Base-by-base conservation (phyloP, 2,113 vertebrate species). In the Paramormyrops kingsleyae region DNA sequence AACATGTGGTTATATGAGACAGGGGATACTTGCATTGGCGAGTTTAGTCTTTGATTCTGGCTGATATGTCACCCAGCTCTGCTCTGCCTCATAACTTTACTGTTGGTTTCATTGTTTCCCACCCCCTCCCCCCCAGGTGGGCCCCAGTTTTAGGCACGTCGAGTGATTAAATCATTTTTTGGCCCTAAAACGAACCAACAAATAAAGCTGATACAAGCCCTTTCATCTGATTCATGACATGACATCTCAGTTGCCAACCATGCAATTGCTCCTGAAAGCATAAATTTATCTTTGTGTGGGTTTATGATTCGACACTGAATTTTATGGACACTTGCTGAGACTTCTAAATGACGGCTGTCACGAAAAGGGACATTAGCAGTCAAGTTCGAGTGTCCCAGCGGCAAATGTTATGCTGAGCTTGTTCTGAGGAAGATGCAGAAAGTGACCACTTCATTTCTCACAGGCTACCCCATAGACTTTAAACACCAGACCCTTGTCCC, bases 361-460 rank as follows among this genome's bases (percentile, higher is more conserved):
- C 47, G n/a, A 31, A 52, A n/a, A 85, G 39, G n/a, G 42, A 6
- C 17, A 83, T 42, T 53, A 27, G n/a, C 6, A 88, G 84, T 91
- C 90, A 91, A 89, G 91, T 93, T 93, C 88, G 90, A 90, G 88
- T 93, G 91, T 89, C 91, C 88, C 86, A 90, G 87, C 83, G 80
- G 90, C 86, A 90, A 46, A 86, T n/a, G 31, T 47, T 52, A 44
- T 53, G 10, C 31, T 10, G 24, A 10, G 49, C 6, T 59, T 86
- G 35, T 35, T n/a, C 80, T 84, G 87, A 83, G 52, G 88, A 92
- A 87, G 91, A 66, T 88, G 87, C 84, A 49, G 89, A 92, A 91
- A 91, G 90, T 90, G 91, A 91, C 70, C 53, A 21, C 74, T 80
- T 90, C 42, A 77, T 89, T 52, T 47, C 39, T 88, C 89, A 42